phyloP scores from a whole-genome alignment of 2,888 invertebrate species.

The Piscicola geometra region DNA sequence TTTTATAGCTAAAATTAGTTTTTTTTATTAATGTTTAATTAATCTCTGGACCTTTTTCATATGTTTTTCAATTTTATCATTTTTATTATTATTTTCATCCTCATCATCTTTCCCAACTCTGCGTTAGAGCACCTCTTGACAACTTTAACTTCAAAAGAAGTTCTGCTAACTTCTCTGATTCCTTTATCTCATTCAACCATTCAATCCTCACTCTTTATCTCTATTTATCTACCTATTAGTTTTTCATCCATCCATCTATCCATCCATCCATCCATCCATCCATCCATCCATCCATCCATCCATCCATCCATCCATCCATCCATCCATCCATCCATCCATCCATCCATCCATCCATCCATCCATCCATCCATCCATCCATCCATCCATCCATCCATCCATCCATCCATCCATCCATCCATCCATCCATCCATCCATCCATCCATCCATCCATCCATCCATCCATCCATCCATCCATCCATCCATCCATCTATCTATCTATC shows the following conservation, averaged over 20 bases:
- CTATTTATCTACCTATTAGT: neutral
- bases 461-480: neutral
- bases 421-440: neutral
- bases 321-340: neutral
- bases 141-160: too few relatives aligned
- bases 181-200: too few relatives aligned
- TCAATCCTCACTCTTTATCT: too few relatives aligned
- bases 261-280: neutral
- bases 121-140: too few relatives aligned
- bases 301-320: neutral
- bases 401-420: neutral
- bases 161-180: too few relatives aligned
- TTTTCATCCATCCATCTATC: neutral
- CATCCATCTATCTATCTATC: neutral
- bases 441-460: neutral
- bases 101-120: too few relatives aligned
- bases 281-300: neutral
- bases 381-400: neutral
- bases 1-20: too few relatives aligned
- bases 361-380: conserved; percentile 1
- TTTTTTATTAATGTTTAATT: too few relatives aligned
- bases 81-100: too few relatives aligned
- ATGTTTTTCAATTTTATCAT: too few relatives aligned
- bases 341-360: neutral
- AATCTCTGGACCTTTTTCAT: too few relatives aligned